Conservation (phyloP, 1,140 invertebrate genomes). For the Lordiphosa collinella region DNA sequence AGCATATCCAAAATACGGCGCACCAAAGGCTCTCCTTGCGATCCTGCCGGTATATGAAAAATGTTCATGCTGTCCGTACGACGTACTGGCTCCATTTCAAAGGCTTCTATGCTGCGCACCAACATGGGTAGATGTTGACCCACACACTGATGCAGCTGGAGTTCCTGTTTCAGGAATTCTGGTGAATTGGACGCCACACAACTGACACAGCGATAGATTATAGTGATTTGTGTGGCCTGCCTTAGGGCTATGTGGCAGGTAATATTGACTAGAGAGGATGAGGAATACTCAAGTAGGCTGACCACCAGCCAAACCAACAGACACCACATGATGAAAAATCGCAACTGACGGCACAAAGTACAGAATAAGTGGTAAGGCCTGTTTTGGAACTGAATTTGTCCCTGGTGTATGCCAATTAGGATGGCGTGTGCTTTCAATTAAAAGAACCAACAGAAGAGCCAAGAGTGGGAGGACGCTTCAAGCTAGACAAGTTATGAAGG, state of each 20-base stretch:
- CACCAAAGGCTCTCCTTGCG: conserved; percentile 17
- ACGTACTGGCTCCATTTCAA: conserved; percentile 52
- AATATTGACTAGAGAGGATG: conserved; percentile 15
- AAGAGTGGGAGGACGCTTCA: too few species aligned
- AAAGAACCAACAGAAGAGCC: not conserved
- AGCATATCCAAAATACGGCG: conserved; percentile 50
- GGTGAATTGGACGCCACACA: conserved; percentile 11
- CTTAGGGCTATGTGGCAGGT: conserved; percentile 36
- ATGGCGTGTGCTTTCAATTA: not conserved
- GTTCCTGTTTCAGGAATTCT: conserved; percentile 14
- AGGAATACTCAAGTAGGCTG: too few species aligned
- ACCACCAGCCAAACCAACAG: too few species aligned
- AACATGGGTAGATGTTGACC: conserved; percentile 23
- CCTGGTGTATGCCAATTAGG: not conserved
- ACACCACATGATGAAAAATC: too few species aligned
- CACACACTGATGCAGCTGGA: conserved; percentile 40
- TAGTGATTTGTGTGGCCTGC: conserved; percentile 38
- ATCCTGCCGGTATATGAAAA: conserved; percentile 36
- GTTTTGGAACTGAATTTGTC: not conserved
- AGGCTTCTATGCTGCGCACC: conserved; percentile 27
- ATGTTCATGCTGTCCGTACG: conserved; percentile 50
- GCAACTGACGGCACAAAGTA: too few species aligned
- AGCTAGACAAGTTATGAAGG: too few species aligned
- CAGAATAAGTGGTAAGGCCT: too few species aligned
- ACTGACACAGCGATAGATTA: conserved; percentile 55